Percentiles rank a stretch among this genome's conserved stretches.
Conservation (phyloP, 2,888 invertebrate species). For the Agriotes lineatus region DNA sequence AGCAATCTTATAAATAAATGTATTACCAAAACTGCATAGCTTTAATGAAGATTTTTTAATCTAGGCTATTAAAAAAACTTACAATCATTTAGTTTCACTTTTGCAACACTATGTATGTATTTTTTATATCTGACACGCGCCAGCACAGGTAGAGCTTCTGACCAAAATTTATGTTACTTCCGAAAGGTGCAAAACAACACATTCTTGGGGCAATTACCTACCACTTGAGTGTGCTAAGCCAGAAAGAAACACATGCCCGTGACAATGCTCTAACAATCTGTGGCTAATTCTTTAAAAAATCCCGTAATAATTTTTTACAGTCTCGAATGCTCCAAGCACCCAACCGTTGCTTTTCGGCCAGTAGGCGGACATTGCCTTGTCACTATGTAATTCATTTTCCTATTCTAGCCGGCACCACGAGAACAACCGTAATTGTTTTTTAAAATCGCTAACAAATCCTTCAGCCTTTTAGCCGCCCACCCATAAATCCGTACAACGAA, state of each 20-base stretch:
- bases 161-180: too few species aligned
- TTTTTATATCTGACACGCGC: too few species aligned
- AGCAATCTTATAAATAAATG: too few species aligned
- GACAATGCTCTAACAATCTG: slow-evolving; percentile 23
- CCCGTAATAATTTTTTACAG: slow-evolving; percentile 36
- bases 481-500: too few species aligned
- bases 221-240: slow-evolving; percentile 2
- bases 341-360: slow-evolving; percentile 52
- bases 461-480: slow-evolving; percentile 9
- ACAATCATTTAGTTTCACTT: too few species aligned
- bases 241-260: slow-evolving; percentile 22
- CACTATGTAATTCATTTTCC: slow-evolving; percentile 13
- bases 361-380: slow-evolving; percentile 53
- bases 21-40: too few species aligned
- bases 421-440: slow-evolving; percentile 11
- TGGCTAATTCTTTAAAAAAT: slow-evolving; percentile 27
- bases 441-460: slow-evolving; percentile 1
- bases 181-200: background rate
- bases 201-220: background rate
- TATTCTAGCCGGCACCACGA: slow-evolving; percentile 3
- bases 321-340: slow-evolving; percentile 29
- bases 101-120: too few species aligned
- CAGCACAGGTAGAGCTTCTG: too few species aligned
- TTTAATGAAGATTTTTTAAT: too few species aligned
- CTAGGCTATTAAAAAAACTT: too few species aligned